Conservation (phyloP, 1,140 invertebrate genomes). For the Caenorhabditis latens region DNA sequence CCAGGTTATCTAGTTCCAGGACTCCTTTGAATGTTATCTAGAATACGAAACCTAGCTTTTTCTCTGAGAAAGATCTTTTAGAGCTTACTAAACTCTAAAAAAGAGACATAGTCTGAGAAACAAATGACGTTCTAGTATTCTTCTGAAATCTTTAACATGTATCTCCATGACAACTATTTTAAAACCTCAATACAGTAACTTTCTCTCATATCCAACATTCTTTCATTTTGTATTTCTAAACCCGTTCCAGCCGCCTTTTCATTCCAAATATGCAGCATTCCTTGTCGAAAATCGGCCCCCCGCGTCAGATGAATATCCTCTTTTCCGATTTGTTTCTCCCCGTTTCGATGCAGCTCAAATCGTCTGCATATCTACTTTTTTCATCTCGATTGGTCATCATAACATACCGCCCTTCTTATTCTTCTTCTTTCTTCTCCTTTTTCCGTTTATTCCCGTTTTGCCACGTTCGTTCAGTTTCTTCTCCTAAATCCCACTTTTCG, state of each 20-base stretch:
- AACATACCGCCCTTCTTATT: constrained; percentile 2
- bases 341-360: background rate
- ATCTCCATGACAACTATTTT: too few species aligned
- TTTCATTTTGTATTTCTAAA: background rate
- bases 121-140: too few species aligned
- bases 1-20: too few species aligned
- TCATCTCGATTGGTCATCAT: constrained; percentile 31
- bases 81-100: too few species aligned
- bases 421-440: background rate
- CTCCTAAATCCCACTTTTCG: background rate
- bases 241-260: background rate
- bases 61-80: too few species aligned
- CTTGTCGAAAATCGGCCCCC: background rate
- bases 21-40: too few species aligned
- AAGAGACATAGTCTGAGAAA: too few species aligned
- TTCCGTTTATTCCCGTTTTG: constrained; percentile 18
- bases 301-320: constrained; percentile 30
- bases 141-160: too few species aligned
- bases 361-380: constrained; percentile 5
- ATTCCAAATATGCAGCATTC: background rate
- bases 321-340: background rate
- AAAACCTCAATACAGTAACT: too few species aligned
- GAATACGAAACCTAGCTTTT: too few species aligned
- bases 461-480: constrained; percentile 10
- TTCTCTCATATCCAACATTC: too few species aligned